These are phyloP conservation scores for Diplosoma virens DNA, from an alignment of 23 tunicate genomes.

Conservation along the genomic window DNA sequence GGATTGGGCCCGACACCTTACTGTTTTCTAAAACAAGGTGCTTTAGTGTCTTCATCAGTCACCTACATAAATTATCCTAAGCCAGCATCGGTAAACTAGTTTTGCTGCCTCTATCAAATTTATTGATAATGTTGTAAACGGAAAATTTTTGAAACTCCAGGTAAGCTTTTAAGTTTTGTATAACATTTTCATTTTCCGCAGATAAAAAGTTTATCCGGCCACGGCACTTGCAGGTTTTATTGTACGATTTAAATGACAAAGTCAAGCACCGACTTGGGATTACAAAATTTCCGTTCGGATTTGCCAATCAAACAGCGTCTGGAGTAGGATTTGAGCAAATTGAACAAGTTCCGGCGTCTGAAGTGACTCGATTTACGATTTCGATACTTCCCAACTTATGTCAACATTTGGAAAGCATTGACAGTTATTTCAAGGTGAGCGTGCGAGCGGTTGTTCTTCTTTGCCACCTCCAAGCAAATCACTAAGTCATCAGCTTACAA, in stretches of 20 bases:
- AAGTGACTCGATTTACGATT: constrained; percentile 14
- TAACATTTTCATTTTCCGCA: not conserved
- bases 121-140: too few species aligned
- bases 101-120: too few species aligned
- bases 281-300: constrained; percentile 9
- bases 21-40: too few species aligned
- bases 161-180: not conserved
- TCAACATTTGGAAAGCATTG: constrained; percentile 41
- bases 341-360: constrained; percentile 21
- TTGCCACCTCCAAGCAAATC: too few species aligned
- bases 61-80: too few species aligned
- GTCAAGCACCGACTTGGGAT: constrained; percentile 34
- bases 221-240: constrained; percentile 35
- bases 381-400: constrained; percentile 39
- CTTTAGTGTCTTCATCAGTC: too few species aligned
- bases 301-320: constrained; percentile 31
- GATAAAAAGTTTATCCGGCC: constrained; percentile 34
- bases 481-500: too few species aligned
- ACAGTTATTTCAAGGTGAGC: constrained; percentile 24
- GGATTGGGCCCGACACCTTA: too few species aligned
- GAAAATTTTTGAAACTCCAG: not conserved
- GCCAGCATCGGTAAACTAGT: too few species aligned
- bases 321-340: constrained; percentile 62
- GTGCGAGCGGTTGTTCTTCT: too few species aligned
- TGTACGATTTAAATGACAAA: constrained; percentile 55